Base-by-base conservation (phyloP, 2,888 invertebrate genomes). In the Eristalis pertinax region DNA sequence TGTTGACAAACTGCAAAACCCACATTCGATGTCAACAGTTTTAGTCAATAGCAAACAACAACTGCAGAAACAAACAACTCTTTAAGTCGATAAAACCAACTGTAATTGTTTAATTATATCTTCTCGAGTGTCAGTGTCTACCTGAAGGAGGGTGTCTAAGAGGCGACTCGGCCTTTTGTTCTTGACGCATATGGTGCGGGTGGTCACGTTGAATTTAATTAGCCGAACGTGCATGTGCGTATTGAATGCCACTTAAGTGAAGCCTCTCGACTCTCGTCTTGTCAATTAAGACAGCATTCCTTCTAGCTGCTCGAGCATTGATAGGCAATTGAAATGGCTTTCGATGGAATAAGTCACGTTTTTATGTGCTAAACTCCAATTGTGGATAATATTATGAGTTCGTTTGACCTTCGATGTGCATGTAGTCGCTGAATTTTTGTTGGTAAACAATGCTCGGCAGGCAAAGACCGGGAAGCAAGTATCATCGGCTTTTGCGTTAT, bases 141-240 rank as follows among this genome's bases (percentile, higher is more conserved):
- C 35, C 77, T 56, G 69, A 4, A 32, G n/a, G 62, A 63, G 63
- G 43, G 19, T 50, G 19, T 62, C 35, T 35, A 24, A 32, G 11
- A 35, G 43, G 19, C 50, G 29, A 43, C 29, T n/a, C 63, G 32
- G 29, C 35, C 26, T 32, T 63, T 43, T 43, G 60, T 35, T 35
- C n/a, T 60, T 8, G 5, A 11, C 76, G 29, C 58, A 60, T 70
- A 65, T 50, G 65, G 64, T 8, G 11, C 26, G 43, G 19, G 43
- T 56, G 50, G 63, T 35, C 65, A 65, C 41, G 38, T 70, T 43
- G 76, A 65, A 43, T 76, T 76, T 65, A 82, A 76, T 82, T 67
- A 60, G 29, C 63, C 60, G 62, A 62, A 76, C 76, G 26, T 76
- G 60, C 82, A 82, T 75, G 63, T 81, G 81, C 26, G 67, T 68